Conservation (phyloP, 2,797 vertebrate genomes). For the Accipiter fasciatus region DNA sequence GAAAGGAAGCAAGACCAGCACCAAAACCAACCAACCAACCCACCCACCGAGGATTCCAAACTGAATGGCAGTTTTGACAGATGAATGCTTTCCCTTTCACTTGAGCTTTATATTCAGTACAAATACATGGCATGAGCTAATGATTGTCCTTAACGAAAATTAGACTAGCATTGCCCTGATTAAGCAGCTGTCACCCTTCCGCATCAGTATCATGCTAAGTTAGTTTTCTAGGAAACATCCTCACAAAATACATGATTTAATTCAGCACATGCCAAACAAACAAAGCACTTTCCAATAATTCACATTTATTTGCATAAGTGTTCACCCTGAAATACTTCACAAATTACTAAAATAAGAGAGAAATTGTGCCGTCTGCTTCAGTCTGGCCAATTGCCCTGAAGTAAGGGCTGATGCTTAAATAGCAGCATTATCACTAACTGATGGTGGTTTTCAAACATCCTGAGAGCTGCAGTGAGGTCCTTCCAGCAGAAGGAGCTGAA, state of each 20-base stretch:
- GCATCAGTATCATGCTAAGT: not conserved
- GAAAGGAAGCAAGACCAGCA: not conserved
- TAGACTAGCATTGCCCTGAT: not conserved
- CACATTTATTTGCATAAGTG: not conserved
- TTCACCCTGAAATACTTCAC: conserved; percentile 17
- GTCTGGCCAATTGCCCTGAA: conserved; percentile 26
- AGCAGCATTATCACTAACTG: not conserved
- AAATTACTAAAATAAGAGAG: conserved; percentile 34
- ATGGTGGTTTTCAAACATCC: not conserved
- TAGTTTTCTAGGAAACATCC: conserved; percentile 10
- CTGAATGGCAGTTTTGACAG: not conserved
- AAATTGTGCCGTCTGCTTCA: conserved; percentile 16
- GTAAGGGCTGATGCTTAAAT: not conserved
- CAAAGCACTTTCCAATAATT: not conserved
- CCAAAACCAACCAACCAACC: not conserved
- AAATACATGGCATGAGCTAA: not conserved
- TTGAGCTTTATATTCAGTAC: not conserved
- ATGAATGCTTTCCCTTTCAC: not conserved
- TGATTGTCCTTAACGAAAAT: not conserved
- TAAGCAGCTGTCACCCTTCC: not conserved
- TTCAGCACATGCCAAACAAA: not conserved
- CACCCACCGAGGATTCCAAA: not conserved
- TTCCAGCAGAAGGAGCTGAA: conserved; percentile 12
- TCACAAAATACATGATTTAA: not conserved
- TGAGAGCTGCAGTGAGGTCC: not conserved